Evolutionary conservation across 2,888 invertebrate species (phyloP).

Genomic region (Hybos culiciformis): DNA sequence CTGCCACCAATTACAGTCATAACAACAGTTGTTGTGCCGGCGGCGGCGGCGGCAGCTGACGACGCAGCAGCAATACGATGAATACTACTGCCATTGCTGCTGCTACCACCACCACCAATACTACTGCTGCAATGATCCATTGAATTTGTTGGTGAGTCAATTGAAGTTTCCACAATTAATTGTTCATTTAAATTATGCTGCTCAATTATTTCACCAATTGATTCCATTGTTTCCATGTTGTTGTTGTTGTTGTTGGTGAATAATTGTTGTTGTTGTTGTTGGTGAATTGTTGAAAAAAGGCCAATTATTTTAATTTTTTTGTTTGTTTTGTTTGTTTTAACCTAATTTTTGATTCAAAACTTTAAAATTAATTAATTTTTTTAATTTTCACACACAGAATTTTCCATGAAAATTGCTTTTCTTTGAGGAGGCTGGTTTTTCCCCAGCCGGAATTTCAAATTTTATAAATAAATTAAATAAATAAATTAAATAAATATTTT

Average conservation of each 20-base stretch:
- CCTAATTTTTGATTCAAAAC: no score
- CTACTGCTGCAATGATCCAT: conserved; percentile 3
- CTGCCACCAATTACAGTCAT: conserved; percentile 2
- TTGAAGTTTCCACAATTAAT: conserved; percentile 34
- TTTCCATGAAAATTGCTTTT: no score
- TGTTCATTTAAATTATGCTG: conserved; percentile 41
- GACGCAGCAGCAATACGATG: background rate
- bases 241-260: background rate
- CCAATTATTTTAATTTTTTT: no score
- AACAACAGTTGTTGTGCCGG: conserved; percentile 17
- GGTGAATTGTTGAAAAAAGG: no score
- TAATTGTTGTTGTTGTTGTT: no score
- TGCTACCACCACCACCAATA: conserved; percentile 13
- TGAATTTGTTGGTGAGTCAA: conserved; percentile 35
- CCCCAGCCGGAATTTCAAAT: no score
- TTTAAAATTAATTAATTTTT: no score
- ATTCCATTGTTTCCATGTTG: conserved; percentile 36
- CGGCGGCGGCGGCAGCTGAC: background rate
- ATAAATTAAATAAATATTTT: no score
- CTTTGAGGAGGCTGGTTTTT: no score
- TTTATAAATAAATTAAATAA: no score
- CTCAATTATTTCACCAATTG: conserved; percentile 46
- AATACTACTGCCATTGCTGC: conserved; percentile 3
- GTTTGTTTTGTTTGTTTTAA: no score
- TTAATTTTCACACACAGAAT: no score